phyloP scores from a whole-genome alignment of 2,113 vertebrate species.

The Embiotoca jacksoni region DNA sequence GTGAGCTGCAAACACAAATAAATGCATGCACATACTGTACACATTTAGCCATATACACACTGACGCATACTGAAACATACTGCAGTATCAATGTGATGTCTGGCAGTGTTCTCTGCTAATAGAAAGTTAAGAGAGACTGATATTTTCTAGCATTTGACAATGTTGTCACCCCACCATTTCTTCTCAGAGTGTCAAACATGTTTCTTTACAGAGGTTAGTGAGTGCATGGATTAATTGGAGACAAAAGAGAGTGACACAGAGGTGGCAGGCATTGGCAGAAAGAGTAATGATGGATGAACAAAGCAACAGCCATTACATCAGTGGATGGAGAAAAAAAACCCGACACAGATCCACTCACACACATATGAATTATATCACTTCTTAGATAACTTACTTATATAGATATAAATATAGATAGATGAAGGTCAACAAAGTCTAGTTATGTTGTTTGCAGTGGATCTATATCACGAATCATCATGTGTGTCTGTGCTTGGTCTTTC shows the following conservation, averaged over 20 bases:
- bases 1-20: neutral
- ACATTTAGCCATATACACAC: too few species aligned
- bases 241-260: neutral
- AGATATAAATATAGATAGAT: conserved; percentile 44
- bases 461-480: conserved; percentile 63
- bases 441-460: conserved; percentile 62
- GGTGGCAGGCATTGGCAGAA: neutral
- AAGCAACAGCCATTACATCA: conserved; percentile 1
- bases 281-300: neutral
- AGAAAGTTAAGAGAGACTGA: neutral
- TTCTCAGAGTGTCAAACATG: neutral
- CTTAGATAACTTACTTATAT: conserved; percentile 45
- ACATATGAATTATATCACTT: conserved; percentile 27
- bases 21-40: too few species aligned
- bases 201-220: neutral
- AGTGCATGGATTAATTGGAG: neutral
- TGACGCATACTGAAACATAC: too few species aligned
- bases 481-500: conserved; percentile 59
- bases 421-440: conserved; percentile 70
- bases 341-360: conserved; percentile 6
- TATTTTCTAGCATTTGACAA: neutral
- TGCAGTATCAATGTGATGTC: neutral
- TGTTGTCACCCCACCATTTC: neutral
- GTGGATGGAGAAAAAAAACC: neutral
- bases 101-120: neutral